A percentile compares a stretch with the other conserved stretches of the same genome.
These are phyloP conservation scores for Brotogeris chrysoptera DNA, from an alignment of 2,797 vertebrate species.

Conservation along the genomic window DNA sequence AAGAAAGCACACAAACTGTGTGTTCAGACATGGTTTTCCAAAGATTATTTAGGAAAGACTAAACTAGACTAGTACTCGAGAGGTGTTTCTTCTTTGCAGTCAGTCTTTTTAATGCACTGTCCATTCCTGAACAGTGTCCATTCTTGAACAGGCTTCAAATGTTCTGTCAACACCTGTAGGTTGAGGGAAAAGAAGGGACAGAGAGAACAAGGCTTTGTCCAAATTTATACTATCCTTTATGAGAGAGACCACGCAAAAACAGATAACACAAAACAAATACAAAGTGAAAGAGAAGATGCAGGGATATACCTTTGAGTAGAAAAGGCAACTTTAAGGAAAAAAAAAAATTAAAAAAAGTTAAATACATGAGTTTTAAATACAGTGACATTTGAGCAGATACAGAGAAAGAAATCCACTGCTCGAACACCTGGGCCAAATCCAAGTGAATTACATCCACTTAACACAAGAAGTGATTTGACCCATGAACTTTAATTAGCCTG, in stretches of 20 bases:
- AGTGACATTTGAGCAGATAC: neutral
- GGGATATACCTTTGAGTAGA: neutral
- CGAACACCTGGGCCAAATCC: neutral
- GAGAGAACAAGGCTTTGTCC: neutral
- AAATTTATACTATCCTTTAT: neutral
- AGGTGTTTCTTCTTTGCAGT: neutral
- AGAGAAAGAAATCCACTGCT: neutral
- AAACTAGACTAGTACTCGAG: neutral
- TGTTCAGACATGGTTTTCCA: neutral
- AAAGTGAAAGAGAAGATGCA: neutral
- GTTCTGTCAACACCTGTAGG: neutral
- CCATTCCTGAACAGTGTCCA: neutral
- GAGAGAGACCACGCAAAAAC: neutral
- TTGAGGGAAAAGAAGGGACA: neutral
- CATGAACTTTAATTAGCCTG: conserved; percentile 2
- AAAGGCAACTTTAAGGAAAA: neutral
- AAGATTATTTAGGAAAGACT: neutral
- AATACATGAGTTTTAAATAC: neutral
- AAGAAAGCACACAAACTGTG: neutral
- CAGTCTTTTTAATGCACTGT: neutral
- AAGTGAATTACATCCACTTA: neutral
- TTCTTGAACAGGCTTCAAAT: neutral
- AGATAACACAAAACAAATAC: neutral
- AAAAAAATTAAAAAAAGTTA: neutral
- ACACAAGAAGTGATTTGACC: neutral